Conservation (phyloP, 2,888 invertebrate genomes). For the Pachycephus smyrnensis region DNA sequence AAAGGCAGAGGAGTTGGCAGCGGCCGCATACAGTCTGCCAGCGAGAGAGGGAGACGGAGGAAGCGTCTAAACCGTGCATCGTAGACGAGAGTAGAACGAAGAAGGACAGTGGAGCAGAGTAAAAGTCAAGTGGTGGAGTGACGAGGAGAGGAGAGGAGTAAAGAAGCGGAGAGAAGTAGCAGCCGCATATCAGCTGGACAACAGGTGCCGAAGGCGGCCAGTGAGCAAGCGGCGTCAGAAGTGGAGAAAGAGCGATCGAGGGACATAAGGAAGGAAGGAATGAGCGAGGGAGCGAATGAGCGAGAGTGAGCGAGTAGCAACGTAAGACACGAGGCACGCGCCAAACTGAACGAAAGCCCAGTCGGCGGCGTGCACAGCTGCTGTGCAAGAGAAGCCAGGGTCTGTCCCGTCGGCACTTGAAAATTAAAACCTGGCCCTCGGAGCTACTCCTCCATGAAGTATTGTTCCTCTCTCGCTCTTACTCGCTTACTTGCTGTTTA, state of each 20-base stretch:
- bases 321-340: constrained; percentile 52
- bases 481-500: background rate
- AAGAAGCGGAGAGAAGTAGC: constrained; percentile 35
- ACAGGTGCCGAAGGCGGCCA: constrained; percentile 59
- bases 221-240: constrained; percentile 25
- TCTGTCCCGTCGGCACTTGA: constrained; percentile 37
- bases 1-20: background rate
- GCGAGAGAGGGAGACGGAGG: background rate
- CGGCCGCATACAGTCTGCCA: background rate
- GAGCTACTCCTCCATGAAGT: background rate
- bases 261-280: constrained; percentile 18
- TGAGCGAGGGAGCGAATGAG: background rate
- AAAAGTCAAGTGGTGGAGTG: background rate
- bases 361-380: constrained; percentile 50
- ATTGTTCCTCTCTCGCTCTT: background rate
- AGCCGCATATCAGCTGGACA: constrained; percentile 63
- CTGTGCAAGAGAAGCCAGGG: constrained; percentile 32
- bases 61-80: background rate
- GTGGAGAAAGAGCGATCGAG: constrained; percentile 13
- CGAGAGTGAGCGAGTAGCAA: constrained; percentile 25
- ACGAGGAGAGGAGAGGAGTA: constrained; percentile 21
- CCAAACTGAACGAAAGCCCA: constrained; percentile 58
- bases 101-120: background rate
- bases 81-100: background rate
- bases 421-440: constrained; percentile 45